These are phyloP conservation scores for Epinephelus awoara DNA, from an alignment of 2,797 vertebrate genomes.

Conservation along the genomic window DNA sequence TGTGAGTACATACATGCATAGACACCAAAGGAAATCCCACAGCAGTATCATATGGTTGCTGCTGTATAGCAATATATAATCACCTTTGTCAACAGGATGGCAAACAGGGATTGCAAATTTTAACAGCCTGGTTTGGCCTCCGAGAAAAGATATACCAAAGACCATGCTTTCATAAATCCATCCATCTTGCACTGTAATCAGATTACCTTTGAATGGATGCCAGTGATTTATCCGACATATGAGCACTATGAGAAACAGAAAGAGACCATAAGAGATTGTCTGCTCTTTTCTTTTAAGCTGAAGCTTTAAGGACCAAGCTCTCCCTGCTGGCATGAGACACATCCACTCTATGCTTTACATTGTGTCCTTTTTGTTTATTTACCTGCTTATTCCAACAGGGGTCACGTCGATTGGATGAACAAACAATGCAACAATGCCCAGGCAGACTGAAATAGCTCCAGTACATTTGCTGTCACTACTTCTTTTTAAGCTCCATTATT, in stretches of 20 bases:
- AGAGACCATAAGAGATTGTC: background rate
- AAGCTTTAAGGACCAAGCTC: background rate
- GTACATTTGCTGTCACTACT: constrained; percentile 19
- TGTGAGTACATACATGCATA: constrained; percentile 9
- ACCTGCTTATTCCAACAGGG: constrained; percentile 14
- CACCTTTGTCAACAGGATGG: background rate
- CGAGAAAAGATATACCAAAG: constrained; percentile 9
- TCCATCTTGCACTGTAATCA: constrained; percentile 15
- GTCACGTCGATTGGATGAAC: background rate
- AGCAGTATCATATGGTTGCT: background rate
- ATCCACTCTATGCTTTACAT: background rate
- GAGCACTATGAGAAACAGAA: constrained; percentile 11
- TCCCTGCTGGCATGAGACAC: background rate
- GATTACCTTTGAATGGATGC: constrained; percentile 22
- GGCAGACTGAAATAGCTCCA: constrained; percentile 13
- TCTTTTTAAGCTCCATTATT: constrained; percentile 32
- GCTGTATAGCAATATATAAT: background rate
- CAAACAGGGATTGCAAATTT: constrained; percentile 24
- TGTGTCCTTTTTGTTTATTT: constrained; percentile 12
- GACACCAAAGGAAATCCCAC: constrained; percentile 11
- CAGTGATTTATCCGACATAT: background rate
- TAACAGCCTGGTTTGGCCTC: constrained; percentile 7
- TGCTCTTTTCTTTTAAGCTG: background rate
- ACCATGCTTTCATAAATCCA: constrained; percentile 11
- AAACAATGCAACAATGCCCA: background rate